A percentile compares a stretch with the other conserved stretches of the same genome.
phyloP scores from a whole-genome alignment of 2,797 vertebrate genomes.

The Myotis daubentonii region DNA sequence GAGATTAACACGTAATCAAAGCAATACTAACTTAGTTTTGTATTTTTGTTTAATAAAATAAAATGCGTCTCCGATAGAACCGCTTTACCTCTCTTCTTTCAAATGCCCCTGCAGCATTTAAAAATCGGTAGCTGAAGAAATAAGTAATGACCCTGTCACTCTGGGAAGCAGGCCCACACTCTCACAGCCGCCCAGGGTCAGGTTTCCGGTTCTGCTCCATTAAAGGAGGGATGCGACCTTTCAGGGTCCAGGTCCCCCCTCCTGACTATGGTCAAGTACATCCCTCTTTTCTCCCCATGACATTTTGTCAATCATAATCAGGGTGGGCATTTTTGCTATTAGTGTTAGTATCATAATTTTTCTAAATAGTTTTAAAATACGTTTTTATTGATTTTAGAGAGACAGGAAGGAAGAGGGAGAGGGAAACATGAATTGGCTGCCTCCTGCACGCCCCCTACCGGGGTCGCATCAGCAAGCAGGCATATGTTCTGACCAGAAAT shows the following conservation, averaged over 20 bases:
- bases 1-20: constrained; percentile 69
- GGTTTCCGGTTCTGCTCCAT: not conserved
- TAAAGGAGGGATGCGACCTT: constrained; percentile 13
- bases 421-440: not conserved
- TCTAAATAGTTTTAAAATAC: not conserved
- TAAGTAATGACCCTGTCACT: constrained; percentile 51
- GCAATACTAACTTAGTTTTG: constrained; percentile 63
- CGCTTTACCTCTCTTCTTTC: constrained; percentile 47
- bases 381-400: not conserved
- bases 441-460: not conserved
- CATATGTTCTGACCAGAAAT: not conserved
- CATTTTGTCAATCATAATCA: constrained; percentile 80
- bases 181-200: not conserved
- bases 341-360: constrained; percentile 43
- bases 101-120: not conserved
- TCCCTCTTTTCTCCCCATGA: constrained; percentile 64
- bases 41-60: constrained; percentile 57
- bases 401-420: not conserved
- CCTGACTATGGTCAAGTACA: constrained; percentile 56
- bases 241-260: not conserved
- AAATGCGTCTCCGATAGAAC: constrained; percentile 53
- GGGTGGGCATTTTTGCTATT: constrained; percentile 43
- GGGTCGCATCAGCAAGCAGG: not conserved
- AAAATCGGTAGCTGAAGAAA: constrained; percentile 50
- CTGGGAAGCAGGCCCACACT: not conserved